Evolutionary conservation across 2,113 vertebrate species (phyloP).

Genomic region (Equus przewalskii): DNA sequence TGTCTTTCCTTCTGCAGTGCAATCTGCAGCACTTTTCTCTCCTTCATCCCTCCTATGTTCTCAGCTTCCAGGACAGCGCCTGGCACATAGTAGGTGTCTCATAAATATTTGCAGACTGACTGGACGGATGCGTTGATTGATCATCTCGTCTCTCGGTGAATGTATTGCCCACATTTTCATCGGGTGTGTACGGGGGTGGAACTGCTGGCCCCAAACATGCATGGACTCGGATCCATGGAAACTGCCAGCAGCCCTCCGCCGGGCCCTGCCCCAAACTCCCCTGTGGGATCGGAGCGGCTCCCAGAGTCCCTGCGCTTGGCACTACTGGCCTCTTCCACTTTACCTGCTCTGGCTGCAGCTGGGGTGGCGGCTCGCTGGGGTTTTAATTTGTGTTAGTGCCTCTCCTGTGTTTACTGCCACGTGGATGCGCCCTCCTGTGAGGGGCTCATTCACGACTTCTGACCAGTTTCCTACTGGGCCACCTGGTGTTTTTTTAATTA

Average conservation of each 20-base stretch:
- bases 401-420: accelerated
- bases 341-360: not conserved
- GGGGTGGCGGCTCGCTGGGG: not conserved
- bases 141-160: too few species aligned
- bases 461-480: not conserved
- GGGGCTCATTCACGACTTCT: not conserved
- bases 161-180: not conserved
- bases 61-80: not conserved
- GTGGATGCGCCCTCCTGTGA: not conserved
- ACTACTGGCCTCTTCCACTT: not conserved
- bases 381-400: not conserved
- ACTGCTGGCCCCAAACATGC: not conserved
- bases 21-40: not conserved
- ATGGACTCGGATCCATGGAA: not conserved
- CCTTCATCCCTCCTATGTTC: not conserved
- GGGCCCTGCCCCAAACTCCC: too few species aligned
- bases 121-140: not conserved
- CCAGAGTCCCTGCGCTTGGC: accelerated
- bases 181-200: not conserved
- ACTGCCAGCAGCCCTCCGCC: not conserved
- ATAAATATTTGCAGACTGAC: not conserved
- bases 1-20: not conserved
- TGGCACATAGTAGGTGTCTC: not conserved
- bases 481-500: not conserved
- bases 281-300: not conserved